phyloP scores from a whole-genome alignment of 2,888 invertebrate genomes.

The Hypomecis atomaria region DNA sequence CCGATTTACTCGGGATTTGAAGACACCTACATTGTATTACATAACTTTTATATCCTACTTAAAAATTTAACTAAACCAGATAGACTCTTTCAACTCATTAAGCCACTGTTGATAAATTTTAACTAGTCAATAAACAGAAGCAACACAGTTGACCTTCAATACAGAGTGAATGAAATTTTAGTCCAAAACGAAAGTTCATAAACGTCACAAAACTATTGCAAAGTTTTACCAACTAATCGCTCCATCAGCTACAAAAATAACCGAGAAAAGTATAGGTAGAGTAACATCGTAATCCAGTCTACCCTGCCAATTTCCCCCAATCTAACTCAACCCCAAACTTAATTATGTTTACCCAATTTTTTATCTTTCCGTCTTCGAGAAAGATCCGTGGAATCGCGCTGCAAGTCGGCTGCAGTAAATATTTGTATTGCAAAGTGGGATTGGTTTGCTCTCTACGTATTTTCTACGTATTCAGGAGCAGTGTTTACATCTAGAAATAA shows the following conservation, averaged over 20 bases:
- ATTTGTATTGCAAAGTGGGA: slow-evolving; percentile 82
- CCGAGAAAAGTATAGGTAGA: slow-evolving; percentile 19
- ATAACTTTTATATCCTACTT: no score
- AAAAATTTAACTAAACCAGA: no score
- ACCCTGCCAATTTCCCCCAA: slow-evolving; percentile 24
- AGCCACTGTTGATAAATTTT: no score
- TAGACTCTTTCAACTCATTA: no score
- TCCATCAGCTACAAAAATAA: slow-evolving; percentile 6
- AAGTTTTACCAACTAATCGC: slow-evolving; percentile 3
- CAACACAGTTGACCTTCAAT: no score
- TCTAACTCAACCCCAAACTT: slow-evolving; percentile 37
- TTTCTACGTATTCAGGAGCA: slow-evolving; percentile 69
- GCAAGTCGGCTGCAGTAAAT: slow-evolving; percentile 75
- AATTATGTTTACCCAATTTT: slow-evolving; percentile 55
- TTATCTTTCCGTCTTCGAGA: slow-evolving; percentile 51
- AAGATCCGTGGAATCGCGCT: slow-evolving; percentile 70
- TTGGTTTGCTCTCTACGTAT: slow-evolving; percentile 78
- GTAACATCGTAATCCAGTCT: slow-evolving; percentile 20
- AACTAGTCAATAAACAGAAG: no score
- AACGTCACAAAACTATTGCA: neutral
- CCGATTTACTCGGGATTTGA: no score
- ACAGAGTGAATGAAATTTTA: no score
- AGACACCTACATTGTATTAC: no score
- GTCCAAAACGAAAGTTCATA: neutral
- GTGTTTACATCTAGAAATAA: slow-evolving; percentile 74